Conservation (phyloP, 53 echinoderm and acorn worm species). For the Luidia sarsii region DNA sequence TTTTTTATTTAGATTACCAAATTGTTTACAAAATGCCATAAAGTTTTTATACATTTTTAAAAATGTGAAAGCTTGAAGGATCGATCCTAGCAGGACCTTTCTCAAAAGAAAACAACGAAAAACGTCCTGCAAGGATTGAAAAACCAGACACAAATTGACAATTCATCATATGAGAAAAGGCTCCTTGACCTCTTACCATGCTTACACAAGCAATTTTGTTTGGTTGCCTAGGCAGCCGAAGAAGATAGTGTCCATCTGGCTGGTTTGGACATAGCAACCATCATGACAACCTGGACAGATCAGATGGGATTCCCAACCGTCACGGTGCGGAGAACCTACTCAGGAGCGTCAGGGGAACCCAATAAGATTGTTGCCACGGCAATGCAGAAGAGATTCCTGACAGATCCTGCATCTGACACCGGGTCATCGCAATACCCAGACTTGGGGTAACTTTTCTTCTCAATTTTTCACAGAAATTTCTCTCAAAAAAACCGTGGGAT, state of each 20-base stretch:
- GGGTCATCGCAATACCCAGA: slow-evolving; percentile 54
- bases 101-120: too few relatives aligned
- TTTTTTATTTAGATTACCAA: too few relatives aligned
- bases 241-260: slow-evolving; percentile 58
- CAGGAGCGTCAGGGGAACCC: background rate
- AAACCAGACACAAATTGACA: too few relatives aligned
- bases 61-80: too few relatives aligned
- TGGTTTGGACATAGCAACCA: slow-evolving; percentile 30
- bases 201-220: background rate
- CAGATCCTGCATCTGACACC: slow-evolving; percentile 75
- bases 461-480: too few relatives aligned
- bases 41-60: too few relatives aligned
- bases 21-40: too few relatives aligned
- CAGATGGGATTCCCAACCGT: slow-evolving; percentile 80
- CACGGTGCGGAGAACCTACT: slow-evolving; percentile 63
- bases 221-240: slow-evolving; percentile 51
- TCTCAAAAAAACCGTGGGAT: too few relatives aligned
- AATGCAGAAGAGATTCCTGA: slow-evolving; percentile 66
- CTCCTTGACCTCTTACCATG: background rate
- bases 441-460: slow-evolving; percentile 75
- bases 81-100: too few relatives aligned
- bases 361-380: slow-evolving; percentile 24
- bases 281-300: slow-evolving; percentile 79
- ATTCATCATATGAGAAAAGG: background rate
- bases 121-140: too few relatives aligned